Evolutionary conservation across 2,888 invertebrate genomes (phyloP).

Genomic region (Acanthosepion esculentum): DNA sequence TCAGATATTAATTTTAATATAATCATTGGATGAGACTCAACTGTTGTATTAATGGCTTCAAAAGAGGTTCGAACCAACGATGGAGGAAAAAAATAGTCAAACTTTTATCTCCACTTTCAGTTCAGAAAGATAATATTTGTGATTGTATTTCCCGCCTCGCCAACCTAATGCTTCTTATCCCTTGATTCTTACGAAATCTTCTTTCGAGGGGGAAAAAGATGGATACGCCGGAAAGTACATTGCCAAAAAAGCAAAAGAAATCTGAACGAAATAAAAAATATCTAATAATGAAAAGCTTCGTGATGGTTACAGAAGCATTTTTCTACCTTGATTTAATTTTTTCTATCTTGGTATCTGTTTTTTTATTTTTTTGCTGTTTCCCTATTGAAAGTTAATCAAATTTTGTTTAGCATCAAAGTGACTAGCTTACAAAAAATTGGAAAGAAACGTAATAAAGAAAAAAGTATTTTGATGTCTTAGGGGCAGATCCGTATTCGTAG

Average conservation of each 20-base stretch:
- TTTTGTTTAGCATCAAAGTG: slow-evolving; percentile 18
- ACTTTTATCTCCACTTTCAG: background rate
- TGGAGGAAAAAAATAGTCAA: background rate
- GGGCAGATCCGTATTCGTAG: background rate
- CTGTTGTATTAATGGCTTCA: background rate
- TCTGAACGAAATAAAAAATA: background rate
- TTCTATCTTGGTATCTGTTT: background rate
- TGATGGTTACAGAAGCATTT: background rate
- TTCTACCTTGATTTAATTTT: background rate
- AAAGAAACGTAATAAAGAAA: background rate
- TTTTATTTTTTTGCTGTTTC: background rate
- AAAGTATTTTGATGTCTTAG: background rate
- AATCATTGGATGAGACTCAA: background rate
- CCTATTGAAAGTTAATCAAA: background rate
- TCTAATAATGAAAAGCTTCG: background rate
- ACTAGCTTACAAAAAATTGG: background rate
- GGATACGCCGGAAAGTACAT: background rate
- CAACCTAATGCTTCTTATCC: background rate
- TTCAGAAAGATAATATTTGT: background rate
- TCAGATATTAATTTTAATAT: background rate
- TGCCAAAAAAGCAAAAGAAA: background rate
- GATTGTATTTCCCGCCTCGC: background rate
- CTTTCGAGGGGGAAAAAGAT: background rate
- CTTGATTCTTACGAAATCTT: background rate
- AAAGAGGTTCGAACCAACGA: background rate